Conservation (phyloP, 1,140 invertebrate genomes). For the Drosophila kohkoa region DNA sequence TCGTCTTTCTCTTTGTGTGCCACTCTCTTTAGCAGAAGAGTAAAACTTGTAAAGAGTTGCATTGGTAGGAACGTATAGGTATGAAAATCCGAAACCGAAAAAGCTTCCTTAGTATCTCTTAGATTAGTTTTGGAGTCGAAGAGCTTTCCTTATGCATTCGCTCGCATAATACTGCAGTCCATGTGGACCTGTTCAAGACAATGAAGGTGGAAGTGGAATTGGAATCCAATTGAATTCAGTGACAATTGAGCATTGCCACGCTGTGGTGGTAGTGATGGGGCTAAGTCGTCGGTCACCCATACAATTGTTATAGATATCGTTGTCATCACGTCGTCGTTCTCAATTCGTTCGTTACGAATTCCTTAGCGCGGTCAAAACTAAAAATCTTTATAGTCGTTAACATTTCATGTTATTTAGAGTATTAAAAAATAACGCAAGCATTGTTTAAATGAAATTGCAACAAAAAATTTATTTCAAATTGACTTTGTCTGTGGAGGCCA, state of each 20-base stretch:
- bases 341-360: neutral
- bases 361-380: neutral
- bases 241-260: constrained; percentile 67
- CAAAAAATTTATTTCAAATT: neutral
- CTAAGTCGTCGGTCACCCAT: constrained; percentile 30
- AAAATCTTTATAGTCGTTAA: neutral
- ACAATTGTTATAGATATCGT: constrained; percentile 18
- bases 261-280: constrained; percentile 54
- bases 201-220: constrained; percentile 44
- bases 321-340: neutral
- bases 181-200: constrained; percentile 7
- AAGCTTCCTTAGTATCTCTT: constrained; percentile 27
- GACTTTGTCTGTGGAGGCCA: neutral
- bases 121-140: constrained; percentile 25
- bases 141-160: constrained; percentile 27
- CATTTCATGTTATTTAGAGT: neutral
- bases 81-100: constrained; percentile 1
- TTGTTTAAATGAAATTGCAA: neutral
- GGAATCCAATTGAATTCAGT: constrained; percentile 51
- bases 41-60: constrained; percentile 22
- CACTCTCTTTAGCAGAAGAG: constrained; percentile 28
- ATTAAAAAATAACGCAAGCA: no score
- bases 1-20: neutral
- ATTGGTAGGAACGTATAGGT: neutral
- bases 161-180: constrained; percentile 18